Conservation (phyloP, 2,888 invertebrate species). For the Xanthorhoe spadicearia region DNA sequence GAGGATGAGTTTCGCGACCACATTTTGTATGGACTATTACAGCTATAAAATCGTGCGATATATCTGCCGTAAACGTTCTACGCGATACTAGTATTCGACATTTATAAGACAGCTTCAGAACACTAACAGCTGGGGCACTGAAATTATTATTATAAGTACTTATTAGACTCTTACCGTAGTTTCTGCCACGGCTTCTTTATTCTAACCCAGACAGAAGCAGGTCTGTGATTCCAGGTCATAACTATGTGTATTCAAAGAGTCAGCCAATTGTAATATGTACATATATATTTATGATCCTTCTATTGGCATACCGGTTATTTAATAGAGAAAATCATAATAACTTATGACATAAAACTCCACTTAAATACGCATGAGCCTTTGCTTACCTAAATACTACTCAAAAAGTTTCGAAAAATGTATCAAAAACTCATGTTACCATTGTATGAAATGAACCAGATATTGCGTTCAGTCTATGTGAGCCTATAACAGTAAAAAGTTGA, state of each 20-base stretch:
- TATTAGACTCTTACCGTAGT: too few relatives aligned
- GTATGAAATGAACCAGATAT: constrained; percentile 7
- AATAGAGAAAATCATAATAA: too few relatives aligned
- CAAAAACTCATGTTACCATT: background rate
- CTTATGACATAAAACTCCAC: too few relatives aligned
- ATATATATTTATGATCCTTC: too few relatives aligned
- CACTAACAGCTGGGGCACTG: background rate
- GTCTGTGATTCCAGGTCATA: too few relatives aligned
- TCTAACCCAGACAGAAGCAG: too few relatives aligned
- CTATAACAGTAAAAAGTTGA: constrained; percentile 30
- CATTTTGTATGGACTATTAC: background rate
- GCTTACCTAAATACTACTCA: too few relatives aligned
- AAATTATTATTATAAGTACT: too few relatives aligned
- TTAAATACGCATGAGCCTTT: background rate
- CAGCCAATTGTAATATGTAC: too few relatives aligned
- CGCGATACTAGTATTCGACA: constrained; percentile 5
- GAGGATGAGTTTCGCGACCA: background rate
- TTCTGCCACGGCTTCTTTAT: too few relatives aligned
- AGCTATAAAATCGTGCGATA: constrained; percentile 11
- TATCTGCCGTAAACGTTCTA: constrained; percentile 20
- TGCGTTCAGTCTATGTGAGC: background rate
- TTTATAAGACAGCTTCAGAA: background rate
- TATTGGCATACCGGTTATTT: too few relatives aligned
- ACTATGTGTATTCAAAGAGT: too few relatives aligned
- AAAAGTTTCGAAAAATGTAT: background rate